A percentile compares a stretch with the other conserved stretches of the same genome.
Conservation (phyloP, 2,797 vertebrate species). For the Pitangus sulphuratus region DNA sequence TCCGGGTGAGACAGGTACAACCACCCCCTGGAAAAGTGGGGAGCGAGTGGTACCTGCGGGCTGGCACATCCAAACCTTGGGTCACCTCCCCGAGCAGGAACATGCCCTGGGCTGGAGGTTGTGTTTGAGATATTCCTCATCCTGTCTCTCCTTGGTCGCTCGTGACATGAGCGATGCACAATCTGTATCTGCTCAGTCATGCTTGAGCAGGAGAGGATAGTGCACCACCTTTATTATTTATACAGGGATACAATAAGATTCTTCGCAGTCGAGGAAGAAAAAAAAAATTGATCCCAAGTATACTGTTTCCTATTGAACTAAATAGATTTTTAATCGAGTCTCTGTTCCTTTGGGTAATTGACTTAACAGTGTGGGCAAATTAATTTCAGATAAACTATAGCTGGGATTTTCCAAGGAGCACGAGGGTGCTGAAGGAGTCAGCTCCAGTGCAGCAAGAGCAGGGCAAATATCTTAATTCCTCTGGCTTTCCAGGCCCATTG, state of each 20-base stretch:
- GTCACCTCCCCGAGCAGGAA: neutral
- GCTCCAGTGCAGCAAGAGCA: neutral
- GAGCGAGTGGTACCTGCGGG: accelerated
- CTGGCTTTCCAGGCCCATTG: neutral
- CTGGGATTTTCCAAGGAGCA: slow-evolving; percentile 50
- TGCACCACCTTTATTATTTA: slow-evolving; percentile 56
- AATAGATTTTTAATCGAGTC: slow-evolving; percentile 65
- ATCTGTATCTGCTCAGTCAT: slow-evolving; percentile 48
- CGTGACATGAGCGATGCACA: neutral
- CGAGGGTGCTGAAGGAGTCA: slow-evolving; percentile 9
- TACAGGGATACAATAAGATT: slow-evolving; percentile 48
- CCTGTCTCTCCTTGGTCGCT: neutral
- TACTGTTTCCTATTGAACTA: slow-evolving; percentile 58
- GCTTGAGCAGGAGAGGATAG: slow-evolving; percentile 44
- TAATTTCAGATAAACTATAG: slow-evolving; percentile 62
- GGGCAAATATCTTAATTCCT: slow-evolving; percentile 52
- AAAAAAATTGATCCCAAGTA: slow-evolving; percentile 49
- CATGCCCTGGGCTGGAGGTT: neutral
- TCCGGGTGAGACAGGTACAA: slow-evolving; percentile 36
- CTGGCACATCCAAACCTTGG: accelerated
- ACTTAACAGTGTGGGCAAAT: slow-evolving; percentile 56
- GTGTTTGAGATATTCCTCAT: neutral
- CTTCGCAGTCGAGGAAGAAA: neutral
- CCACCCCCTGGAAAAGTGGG: neutral
- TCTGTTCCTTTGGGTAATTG: slow-evolving; percentile 57